Base-by-base conservation (phyloP, 2,888 invertebrate genomes). In the Julus scanicus region DNA sequence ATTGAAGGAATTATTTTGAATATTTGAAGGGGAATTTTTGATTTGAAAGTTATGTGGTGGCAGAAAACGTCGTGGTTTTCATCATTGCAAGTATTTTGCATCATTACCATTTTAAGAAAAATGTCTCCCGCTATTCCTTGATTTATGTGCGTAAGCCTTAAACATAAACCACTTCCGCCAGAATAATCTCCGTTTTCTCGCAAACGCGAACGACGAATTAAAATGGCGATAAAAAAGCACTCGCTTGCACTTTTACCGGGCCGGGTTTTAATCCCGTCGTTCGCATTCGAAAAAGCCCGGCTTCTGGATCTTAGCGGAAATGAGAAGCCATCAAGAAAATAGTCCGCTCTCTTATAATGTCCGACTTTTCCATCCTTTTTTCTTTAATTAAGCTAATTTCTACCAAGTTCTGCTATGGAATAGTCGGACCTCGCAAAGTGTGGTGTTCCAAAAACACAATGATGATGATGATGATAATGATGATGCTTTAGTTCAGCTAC, bases 241-340 rank as follows among this genome's bases (percentile, higher is more conserved):
- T 53, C 57, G n/a, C n/a, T 44, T n/a, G 57, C 57, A 57, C 57
- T 57, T 57, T 57, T 57, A n/a, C 57, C 17, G n/a, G n/a, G 15
- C 57, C 57, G 57, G 57, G 57, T 57, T 57, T 57, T 57, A 57
- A 57, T 57, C 57, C 57, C 57, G 57, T 57, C 57, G 57, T 57
- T 57, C 17, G 57, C 57, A 15, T 17, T n/a, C 17, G 57, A 4
- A 57, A 57, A 17, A n/a, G 57, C 15, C 17, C 4, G n/a, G 57
- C 5, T 57, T 57, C 57, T 15, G 57, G 57, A 17, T 57, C 57
- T 57, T 17, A 57, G n/a, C 57, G 57, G 57, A 57, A 57, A 57
- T 57, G 57, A n/a, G 57, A 17, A 57, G 57, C 57, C 57, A 57
- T 57, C 15, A 57, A 57, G 57, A 57, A 57, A 57, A 57, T 57